phyloP scores from a whole-genome alignment of 2,113 vertebrate species.

The Apus apus region DNA sequence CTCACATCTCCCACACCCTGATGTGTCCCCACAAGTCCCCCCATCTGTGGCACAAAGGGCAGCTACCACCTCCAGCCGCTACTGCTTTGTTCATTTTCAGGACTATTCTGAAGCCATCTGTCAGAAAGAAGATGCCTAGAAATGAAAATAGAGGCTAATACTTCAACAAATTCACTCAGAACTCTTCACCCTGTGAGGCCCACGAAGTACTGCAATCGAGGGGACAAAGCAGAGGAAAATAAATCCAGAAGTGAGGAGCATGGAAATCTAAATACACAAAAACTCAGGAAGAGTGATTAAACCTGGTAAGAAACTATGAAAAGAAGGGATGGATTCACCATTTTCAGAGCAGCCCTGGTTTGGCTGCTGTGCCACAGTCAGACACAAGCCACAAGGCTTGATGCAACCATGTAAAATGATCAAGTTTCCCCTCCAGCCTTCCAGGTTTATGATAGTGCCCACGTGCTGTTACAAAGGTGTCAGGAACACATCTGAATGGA shows the following conservation, averaged over 20 bases:
- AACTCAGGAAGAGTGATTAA: background rate
- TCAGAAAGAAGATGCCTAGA: background rate
- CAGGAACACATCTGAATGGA: background rate
- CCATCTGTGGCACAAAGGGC: background rate
- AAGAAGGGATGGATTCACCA: background rate
- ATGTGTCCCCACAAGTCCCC: background rate
- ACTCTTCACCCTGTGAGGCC: background rate
- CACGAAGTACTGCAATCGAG: background rate
- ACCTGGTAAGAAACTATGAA: background rate
- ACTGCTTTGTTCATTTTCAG: background rate
- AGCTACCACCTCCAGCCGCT: background rate
- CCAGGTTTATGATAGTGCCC: background rate
- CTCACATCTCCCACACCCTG: rapidly evolving
- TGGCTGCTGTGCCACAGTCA: background rate
- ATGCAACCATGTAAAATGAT: background rate
- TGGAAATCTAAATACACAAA: background rate
- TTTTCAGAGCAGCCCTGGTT: background rate
- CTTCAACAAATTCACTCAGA: background rate
- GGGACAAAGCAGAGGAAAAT: background rate
- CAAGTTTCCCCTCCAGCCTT: background rate
- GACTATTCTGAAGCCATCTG: background rate
- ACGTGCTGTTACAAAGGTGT: background rate
- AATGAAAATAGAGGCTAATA: background rate
- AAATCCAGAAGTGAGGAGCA: background rate
- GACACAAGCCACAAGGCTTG: rapidly evolving